Base-by-base conservation (phyloP, 2,797 vertebrate species). In the Gymnoscopelus braueri region DNA sequence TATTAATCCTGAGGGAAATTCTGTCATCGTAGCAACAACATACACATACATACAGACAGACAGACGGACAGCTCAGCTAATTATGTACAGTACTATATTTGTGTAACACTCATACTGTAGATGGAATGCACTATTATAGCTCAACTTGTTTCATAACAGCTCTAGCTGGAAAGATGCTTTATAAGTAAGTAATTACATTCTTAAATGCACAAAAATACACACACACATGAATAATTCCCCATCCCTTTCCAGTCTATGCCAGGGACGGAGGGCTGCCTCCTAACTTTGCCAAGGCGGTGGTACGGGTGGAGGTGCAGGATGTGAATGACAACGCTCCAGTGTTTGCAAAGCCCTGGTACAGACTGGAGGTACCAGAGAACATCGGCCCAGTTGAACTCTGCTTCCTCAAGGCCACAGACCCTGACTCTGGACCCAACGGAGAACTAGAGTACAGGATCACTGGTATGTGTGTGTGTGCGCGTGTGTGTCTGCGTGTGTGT, bases 361-460 rank as follows among this genome's bases (percentile, higher is more conserved):
- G 91, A 4, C 84, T 99, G 64, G 95, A 98, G 70, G 96, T 98
- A 3, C 97, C 98, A 0, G 98, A 99, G 90, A 97, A 98, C 91
- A 95, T 96, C 75, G 91, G 84, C 2, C 87, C 87, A 0, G 92
- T 95, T 15, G 93, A 94, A 2, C 94, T 99, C 35, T 95, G 94
- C 74, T 89, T 89, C 1, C 87, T 98, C 56, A 94, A 94, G 72
- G 98, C 98, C 83, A 95, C 94, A 0, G 98, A 99, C 72, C 94
- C 91, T 0, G 98, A 99, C 19, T 84, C 88, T 0, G 97, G 96
- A 53, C 90, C 93, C 23, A 97, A 95, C 0, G 97, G 98, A 44
- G 92, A 93, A 53, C 78, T 99, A 71, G 92, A 95, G 47, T 99
- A 99, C 89, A 91, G 58, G 2, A 88, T 99, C 80, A 85, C 94